These are phyloP conservation scores for Nyleta sp. DNA, from an alignment of 2,888 invertebrate genomes.

Conservation along the genomic window DNA sequence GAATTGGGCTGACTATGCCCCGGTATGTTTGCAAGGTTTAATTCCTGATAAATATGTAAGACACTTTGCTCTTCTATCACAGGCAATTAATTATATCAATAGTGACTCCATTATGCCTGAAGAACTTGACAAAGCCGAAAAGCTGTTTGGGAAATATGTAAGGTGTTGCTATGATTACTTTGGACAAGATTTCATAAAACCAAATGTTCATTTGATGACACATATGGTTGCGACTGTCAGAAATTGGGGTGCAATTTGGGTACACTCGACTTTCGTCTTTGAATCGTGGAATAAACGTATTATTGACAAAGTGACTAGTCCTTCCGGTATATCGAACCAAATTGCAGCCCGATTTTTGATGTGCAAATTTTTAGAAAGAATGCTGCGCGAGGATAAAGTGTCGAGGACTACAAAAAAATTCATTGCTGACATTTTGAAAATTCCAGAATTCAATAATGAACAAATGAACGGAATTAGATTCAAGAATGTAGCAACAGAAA, in stretches of 20 bases:
- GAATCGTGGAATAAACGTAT: slow-evolving; percentile 8
- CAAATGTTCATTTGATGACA: not conserved
- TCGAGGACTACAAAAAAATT: not conserved
- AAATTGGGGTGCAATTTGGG: slow-evolving; percentile 18
- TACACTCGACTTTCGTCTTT: slow-evolving; percentile 7
- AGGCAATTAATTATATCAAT: not conserved
- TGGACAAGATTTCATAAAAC: not conserved
- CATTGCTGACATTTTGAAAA: slow-evolving; percentile 1
- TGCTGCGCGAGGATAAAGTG: not conserved
- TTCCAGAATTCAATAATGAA: not conserved
- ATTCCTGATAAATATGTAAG: not conserved
- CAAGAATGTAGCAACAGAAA: too few relatives aligned
- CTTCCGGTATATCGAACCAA: not conserved
- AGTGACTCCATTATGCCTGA: not conserved
- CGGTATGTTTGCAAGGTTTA: slow-evolving; percentile 2
- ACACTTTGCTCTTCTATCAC: slow-evolving; percentile 4
- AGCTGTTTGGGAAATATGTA: not conserved
- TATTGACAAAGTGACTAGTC: slow-evolving; percentile 5
- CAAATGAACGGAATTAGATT: too few relatives aligned
- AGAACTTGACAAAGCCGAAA: not conserved
- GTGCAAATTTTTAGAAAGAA: not conserved
- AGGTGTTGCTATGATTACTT: not conserved
- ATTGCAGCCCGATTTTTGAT: slow-evolving; percentile 9
- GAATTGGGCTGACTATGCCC: slow-evolving; percentile 23
- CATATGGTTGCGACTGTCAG: slow-evolving; percentile 1